A percentile compares a stretch with the other conserved stretches of the same genome.
Evolutionary conservation across 2,888 invertebrate species (phyloP).

Genomic region (Patella ulyssiponensis): DNA sequence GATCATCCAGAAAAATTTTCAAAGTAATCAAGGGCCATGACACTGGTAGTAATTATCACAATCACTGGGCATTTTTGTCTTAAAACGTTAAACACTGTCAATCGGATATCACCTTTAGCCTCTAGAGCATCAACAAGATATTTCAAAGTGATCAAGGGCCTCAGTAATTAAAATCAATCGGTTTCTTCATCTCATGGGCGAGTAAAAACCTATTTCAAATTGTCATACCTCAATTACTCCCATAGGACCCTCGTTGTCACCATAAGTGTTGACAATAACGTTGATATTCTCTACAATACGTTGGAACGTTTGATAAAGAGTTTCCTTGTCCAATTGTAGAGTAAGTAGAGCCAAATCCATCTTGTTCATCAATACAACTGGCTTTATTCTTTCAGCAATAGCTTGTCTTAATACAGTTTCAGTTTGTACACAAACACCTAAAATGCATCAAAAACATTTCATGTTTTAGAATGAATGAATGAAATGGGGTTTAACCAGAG

Average conservation of each 20-base stretch:
- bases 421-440: slow-evolving; percentile 99
- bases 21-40: no score
- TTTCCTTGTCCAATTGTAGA: slow-evolving; percentile 95
- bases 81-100: no score
- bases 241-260: slow-evolving; percentile 97
- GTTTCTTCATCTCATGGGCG: no score
- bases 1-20: no score
- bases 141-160: no score
- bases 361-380: slow-evolving; percentile 99
- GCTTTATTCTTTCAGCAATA: slow-evolving; percentile 99
- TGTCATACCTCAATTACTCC: slow-evolving; percentile 91
- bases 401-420: slow-evolving; percentile 99
- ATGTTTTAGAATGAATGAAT: neutral
- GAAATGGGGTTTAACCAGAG: no score
- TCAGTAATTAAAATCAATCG: no score
- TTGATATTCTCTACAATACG: slow-evolving; percentile 99
- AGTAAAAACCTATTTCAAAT: no score
- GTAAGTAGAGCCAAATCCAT: slow-evolving; percentile 99
- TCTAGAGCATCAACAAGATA: no score
- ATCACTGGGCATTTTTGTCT: no score
- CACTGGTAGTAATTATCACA: no score
- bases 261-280: slow-evolving; percentile 99
- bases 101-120: no score
- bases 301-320: slow-evolving; percentile 98
- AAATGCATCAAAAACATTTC: slow-evolving; percentile 27